phyloP scores from a whole-genome alignment of 2,113 vertebrate species.

The Microcebus jonahi region DNA sequence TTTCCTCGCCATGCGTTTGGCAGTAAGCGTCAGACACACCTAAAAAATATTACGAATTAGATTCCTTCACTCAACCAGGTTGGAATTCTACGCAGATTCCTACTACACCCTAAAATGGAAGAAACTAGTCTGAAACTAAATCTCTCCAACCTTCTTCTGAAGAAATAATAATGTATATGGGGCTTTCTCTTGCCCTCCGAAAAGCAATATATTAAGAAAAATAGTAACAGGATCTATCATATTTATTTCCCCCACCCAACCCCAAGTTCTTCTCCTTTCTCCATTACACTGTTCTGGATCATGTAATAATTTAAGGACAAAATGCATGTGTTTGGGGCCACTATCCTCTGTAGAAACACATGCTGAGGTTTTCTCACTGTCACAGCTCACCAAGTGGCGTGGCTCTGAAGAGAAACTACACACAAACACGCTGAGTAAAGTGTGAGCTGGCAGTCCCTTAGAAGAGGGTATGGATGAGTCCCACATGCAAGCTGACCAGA shows the following conservation, averaged over 20 bases:
- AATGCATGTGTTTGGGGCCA: neutral
- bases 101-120: rapidly evolving
- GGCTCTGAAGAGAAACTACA: neutral
- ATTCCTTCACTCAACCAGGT: neutral
- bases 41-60: neutral
- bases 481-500: rapidly evolving
- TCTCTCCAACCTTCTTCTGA: neutral
- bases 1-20: slow-evolving; percentile 90
- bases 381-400: neutral
- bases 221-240: neutral
- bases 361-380: neutral
- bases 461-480: rapidly evolving
- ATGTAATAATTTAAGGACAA: neutral
- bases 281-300: neutral
- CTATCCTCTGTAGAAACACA: neutral
- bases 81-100: rapidly evolving
- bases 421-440: rapidly evolving
- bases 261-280: neutral
- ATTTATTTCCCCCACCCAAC: neutral
- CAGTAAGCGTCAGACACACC: slow-evolving; percentile 90
- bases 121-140: rapidly evolving
- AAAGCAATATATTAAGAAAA: neutral
- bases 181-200: too few species aligned
- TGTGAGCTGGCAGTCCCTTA: rapidly evolving
- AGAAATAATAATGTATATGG: neutral